Percentiles rank a stretch among this genome's conserved stretches.
Evolutionary conservation across 2,113 vertebrate genomes (phyloP).

Genomic region (Vulpes vulpes): DNA sequence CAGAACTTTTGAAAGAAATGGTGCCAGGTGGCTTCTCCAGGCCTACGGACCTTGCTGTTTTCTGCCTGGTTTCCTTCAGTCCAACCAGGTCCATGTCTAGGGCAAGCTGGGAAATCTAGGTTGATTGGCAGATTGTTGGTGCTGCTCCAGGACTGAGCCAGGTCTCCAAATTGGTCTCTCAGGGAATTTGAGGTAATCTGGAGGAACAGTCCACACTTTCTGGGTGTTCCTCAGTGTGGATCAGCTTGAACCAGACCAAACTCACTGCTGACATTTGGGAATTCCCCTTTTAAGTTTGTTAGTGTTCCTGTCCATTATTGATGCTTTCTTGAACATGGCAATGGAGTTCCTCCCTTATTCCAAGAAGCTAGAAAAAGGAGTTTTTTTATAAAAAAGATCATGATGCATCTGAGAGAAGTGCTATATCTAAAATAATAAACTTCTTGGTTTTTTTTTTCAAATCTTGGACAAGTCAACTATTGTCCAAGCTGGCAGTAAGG

Average conservation of each 20-base stretch:
- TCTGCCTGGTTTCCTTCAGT: constrained; percentile 32
- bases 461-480: background rate
- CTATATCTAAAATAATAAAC: constrained; percentile 14
- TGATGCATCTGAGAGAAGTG: background rate
- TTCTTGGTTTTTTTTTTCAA: constrained; percentile 35
- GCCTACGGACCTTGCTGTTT: background rate
- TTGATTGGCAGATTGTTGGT: background rate
- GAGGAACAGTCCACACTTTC: background rate
- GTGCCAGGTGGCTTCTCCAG: background rate
- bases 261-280: background rate
- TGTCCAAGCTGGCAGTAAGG: background rate
- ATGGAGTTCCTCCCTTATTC: background rate
- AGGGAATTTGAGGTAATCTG: constrained; percentile 4
- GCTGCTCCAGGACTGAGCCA: background rate
- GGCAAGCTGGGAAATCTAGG: background rate
- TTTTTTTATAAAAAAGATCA: background rate
- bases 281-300: background rate
- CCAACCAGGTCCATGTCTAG: background rate
- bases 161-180: constrained; percentile 39
- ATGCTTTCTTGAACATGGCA: background rate
- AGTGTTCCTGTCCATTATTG: background rate
- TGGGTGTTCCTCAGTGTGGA: background rate
- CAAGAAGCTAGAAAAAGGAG: background rate
- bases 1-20: constrained; percentile 52
- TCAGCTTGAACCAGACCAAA: background rate